Evolutionary conservation across 2,113 vertebrate species (phyloP), one percentile per base, ranked within the genome.

Genomic region (Cebidichthys violaceus): DNA sequence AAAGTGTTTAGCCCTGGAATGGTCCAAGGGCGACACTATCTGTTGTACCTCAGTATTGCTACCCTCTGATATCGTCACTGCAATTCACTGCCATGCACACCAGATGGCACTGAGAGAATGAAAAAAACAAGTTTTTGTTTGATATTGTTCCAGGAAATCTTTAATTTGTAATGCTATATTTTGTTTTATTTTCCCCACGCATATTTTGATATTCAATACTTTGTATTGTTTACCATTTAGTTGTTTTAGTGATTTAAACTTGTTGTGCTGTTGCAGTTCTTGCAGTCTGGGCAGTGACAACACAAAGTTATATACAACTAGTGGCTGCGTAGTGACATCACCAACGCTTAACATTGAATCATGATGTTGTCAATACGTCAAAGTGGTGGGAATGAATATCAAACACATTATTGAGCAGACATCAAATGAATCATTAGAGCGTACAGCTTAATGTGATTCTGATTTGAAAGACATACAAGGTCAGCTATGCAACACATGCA

Each of bases 1-100:
- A 4, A 4, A 39, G 61, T 7, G 24, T 61, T 55, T 77, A 31
- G 18, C 31, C 43, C 76, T 22, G 60, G n/a, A 18, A 43, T 71
- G 66, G 88, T 60, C 59, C 47, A 39, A 90, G 76, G 76, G 90
- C 84, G 91, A 89, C 92, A 85, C 89, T 71, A 55, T 69, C 86
- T 91, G 91, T 77, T 60, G 72, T 47, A 29, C 47, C 74, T 80
- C 45, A 89, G 89, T 89, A 91, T 74, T 91, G 76, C 89, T 62
- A 0, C 59, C 1, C 71, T 47, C 41, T 43, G 70, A 71, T 60
- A 3, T 1, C 13, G 18, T 62, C 24, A 27, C 45, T 92, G 89
- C 81, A 89, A 45, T 77, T 75, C 54, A 54, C 60, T 3, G 9
- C 9, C 14, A 0, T 33, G 59, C 33, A 67, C 93, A 87, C 79